Evolutionary conservation across 2,888 invertebrate genomes (phyloP), one percentile per base, ranked within the genome.

Genomic region (Colletes collaris): DNA sequence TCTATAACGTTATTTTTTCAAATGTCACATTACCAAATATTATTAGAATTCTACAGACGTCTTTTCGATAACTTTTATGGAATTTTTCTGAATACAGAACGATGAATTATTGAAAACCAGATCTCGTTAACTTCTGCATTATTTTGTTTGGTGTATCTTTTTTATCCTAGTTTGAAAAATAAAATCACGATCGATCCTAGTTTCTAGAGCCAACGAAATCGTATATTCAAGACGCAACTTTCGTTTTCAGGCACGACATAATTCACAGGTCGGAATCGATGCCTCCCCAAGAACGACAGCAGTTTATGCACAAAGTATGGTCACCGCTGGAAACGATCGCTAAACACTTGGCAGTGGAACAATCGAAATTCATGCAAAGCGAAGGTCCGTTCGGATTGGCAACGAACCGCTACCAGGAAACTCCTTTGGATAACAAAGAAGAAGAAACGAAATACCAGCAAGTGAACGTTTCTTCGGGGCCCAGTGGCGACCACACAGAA

Each of bases 311-410:
- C 37, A 88, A 89, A 40, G 86, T 89, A 16, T 87, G 89, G 76
- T 77, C 90, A 10, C 92, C 92, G 0, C 87, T 92, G 13, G 89
- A 91, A 35, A 86, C 88, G 6, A 88, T 92, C 37, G 84, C 92
- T 1, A 91, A 92, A 53, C 90, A 91, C 27, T 59, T 92, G 13
- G 85, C 88, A 0, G 91, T 90, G 49, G 89, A 91, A 53, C 87
- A 89, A 8, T 79, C 84, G 11, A 87, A 79, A 13, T 58, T 67
- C n/a, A 63, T 65, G 11, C 79, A 86, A 0, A 72, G 82, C 19
- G 83, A 83, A 5, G 74, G 72, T 11, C 49, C 76, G 4, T 76
- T 71, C 0, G 79, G 75, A 53, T 19, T 67, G 3, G 66, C 83
- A 10, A 2, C 83, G 0, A 84, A 72, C 3, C 87, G 84, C 4